Base-by-base conservation (phyloP, 2,888 invertebrate species). In the Eumacrocentrus americanus region DNA sequence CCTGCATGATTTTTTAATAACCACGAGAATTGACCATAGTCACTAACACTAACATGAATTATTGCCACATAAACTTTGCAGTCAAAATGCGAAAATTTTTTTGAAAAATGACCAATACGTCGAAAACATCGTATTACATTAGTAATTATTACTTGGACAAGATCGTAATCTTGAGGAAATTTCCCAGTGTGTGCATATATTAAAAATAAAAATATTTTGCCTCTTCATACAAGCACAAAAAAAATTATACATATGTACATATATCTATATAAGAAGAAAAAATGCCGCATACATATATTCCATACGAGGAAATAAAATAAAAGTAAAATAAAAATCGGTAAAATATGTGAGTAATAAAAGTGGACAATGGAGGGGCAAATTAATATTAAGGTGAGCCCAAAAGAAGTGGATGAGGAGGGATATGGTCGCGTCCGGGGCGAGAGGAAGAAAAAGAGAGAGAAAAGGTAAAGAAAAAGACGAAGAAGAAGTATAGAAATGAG, bases 321-420 rank as follows among this genome's bases (percentile, higher is more conserved):
- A 67, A 68, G 60, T 69, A 71, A 63, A 64, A 60, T n/a, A 63
- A 72, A 72, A 75, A 72, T 72, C 63, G 56, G 70, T 75, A 74
- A 79, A 77, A 77, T 78, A 78, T 76, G 76, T 70, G 69, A 70
- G 75, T 74, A 77, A 78, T 77, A 78, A 79, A 77, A 71, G 70
- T 71, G 78, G 76, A 79, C 77, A 78, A 79, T 79, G 71, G 71
- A 68, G 69, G 71, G 70, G 72, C 71, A 77, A 79, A 79, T 79
- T 79, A 79, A 79, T 79, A 79, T 79, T 69, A 72, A 75, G 75
- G 71, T 69, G 75, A 35, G 48, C 25, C 16, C 18, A 35, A 47
- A 47, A 47, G n/a, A 29, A 23, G 22, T 25, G 38, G 62, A 59
- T 60, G 54, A 54, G 57, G 60, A 56, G 34, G 58, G 59, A 62